phyloP scores from a whole-genome alignment of 2,888 invertebrate genomes.

The Myopa testacea region DNA sequence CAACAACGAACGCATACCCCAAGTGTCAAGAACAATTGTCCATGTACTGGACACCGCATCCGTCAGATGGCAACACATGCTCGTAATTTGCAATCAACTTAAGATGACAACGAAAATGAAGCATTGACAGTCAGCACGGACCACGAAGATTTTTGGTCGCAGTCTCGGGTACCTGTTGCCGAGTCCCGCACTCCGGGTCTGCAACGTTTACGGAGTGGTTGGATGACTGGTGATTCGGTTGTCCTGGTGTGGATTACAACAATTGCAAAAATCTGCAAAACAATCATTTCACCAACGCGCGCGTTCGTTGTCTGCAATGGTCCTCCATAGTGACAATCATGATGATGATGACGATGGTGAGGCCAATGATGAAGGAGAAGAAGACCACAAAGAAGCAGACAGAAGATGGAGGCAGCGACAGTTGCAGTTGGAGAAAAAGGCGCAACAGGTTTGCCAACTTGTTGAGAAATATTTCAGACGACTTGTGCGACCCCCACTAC shows the following conservation, averaged over 20 bases:
- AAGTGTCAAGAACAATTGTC: conserved; percentile 45
- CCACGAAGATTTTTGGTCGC: conserved; percentile 42
- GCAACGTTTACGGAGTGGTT: background rate
- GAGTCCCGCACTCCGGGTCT: conserved; percentile 28
- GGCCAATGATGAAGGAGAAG: background rate
- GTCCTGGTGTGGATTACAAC: conserved; percentile 37
- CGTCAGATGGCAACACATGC: conserved; percentile 57
- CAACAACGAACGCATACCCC: conserved; percentile 23
- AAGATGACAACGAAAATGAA: conserved; percentile 67
- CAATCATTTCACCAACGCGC: conserved; percentile 34
- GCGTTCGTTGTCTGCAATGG: background rate
- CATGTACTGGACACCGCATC: conserved; percentile 13
- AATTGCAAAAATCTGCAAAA: conserved; percentile 30
- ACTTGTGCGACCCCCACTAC: conserved; percentile 41
- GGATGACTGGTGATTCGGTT: background rate
- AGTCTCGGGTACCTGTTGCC: conserved; percentile 10
- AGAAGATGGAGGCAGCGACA: conserved; percentile 34
- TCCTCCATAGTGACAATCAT: background rate
- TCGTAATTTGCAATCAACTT: conserved; percentile 68
- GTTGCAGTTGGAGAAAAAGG: conserved; percentile 29
- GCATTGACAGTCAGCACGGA: conserved; percentile 67
- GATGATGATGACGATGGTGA: background rate
- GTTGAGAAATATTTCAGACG: conserved; percentile 41
- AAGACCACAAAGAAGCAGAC: background rate
- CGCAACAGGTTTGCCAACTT: conserved; percentile 30